phyloP scores from a whole-genome alignment of 2,113 vertebrate species.

The Lampris incognitus region DNA sequence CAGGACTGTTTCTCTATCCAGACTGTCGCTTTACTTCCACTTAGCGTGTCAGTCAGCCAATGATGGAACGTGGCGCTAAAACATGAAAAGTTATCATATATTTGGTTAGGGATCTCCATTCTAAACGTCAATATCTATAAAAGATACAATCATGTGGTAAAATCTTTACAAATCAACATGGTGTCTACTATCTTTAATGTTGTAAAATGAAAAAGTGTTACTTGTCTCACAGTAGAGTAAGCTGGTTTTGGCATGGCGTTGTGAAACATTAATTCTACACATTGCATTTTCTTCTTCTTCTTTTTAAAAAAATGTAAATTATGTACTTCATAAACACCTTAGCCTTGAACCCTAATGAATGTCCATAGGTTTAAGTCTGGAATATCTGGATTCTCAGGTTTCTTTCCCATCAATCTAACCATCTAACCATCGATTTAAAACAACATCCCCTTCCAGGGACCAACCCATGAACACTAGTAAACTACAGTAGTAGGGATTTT shows the following conservation, averaged over 20 bases:
- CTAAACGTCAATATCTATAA: constrained; percentile 31
- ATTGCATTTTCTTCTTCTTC: background rate
- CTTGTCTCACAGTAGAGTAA: constrained; percentile 17
- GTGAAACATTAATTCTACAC: background rate
- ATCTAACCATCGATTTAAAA: constrained; percentile 4
- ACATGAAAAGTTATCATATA: background rate
- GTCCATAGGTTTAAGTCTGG: background rate
- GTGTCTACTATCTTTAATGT: constrained; percentile 22
- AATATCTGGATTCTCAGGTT: constrained; percentile 2
- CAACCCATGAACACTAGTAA: constrained; percentile 35
- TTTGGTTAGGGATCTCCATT: background rate
- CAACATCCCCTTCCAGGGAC: constrained; percentile 14
- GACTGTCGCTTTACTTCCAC: background rate
- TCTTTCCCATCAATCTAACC: background rate
- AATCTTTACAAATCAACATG: constrained; percentile 30
- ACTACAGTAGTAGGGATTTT: constrained; percentile 27
- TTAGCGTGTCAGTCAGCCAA: background rate
- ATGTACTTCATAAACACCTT: background rate
- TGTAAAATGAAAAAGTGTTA: constrained; percentile 42
- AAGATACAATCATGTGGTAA: constrained; percentile 31
- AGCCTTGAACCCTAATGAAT: constrained; percentile 7
- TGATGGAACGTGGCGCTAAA: background rate
- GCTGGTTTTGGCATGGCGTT: constrained; percentile 29
- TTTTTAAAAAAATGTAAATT: constrained; percentile 11
- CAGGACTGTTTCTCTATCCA: constrained; percentile 30